Evolutionary conservation across 2,888 invertebrate genomes (phyloP), one percentile per base, ranked within the genome.

Genomic region (Conops quadrifasciatus): DNA sequence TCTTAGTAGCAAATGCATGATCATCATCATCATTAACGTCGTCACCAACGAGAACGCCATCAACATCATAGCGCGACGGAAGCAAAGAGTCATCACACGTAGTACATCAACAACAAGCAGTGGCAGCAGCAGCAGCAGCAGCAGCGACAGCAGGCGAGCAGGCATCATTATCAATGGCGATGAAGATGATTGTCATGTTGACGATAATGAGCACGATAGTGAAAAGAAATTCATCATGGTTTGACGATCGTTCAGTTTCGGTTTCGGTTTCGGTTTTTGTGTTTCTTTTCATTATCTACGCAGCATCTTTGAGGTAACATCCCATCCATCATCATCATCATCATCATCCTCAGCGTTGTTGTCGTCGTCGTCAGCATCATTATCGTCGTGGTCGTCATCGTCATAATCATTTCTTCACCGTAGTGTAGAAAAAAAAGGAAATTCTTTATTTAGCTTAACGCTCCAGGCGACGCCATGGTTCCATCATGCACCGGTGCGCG

Each of bases 1-100:
- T 80, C 80, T 80, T 78, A 79, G 81, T 78, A 80, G 67, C 69
- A 65, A 67, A 60, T 53, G 80, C 79, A 81, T 76, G 80, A 63
- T 62, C 69, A 60, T 30, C 49, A 36, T 53, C 43, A 62, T 30
- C 60, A 63, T 43, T 53, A 9, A 15, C 45, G 30, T 28, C 36
- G 13, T 58, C 26, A 28, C 9, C 26, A 15, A 26, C 15, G n/a
- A 2, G 53, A n/a, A 21, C 4, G n/a, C 36, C 5, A 9, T 9
- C 5, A 36, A 36, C 36, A 36, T n/a, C n/a, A n/a, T n/a, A n/a
- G n/a, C n/a, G 36, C 36, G 36, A 36, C 36, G 9, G 36, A 36
- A 36, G 9, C 36, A 36, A n/a, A n/a, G n/a, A n/a, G n/a, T n/a
- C n/a, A n/a, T n/a, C n/a, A n/a, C n/a, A n/a, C n/a, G n/a, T n/a